These are phyloP conservation scores for Gryllus longicercus DNA, from an alignment of 2,888 invertebrate genomes.

Conservation along the genomic window DNA sequence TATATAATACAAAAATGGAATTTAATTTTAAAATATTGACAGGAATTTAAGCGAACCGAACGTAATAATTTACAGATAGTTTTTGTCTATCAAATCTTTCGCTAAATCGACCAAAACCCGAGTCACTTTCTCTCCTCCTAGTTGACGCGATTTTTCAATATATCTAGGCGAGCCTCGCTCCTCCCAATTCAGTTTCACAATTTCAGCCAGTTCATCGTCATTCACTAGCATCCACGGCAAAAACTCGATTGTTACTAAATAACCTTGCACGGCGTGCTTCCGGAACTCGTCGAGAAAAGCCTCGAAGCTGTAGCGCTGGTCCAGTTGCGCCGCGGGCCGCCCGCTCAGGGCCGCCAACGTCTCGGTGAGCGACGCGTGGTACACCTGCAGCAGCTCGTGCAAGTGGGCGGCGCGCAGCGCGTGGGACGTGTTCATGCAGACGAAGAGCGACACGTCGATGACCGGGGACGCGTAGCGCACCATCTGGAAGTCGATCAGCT, in stretches of 20 bases:
- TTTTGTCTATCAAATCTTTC: neutral
- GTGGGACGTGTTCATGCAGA: slow-evolving; percentile 6
- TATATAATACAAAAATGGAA: too few species aligned
- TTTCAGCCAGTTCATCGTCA: neutral
- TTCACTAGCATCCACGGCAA: neutral
- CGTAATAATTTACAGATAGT: neutral
- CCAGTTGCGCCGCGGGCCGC: neutral
- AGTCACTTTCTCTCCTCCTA: neutral
- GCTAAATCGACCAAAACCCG: neutral
- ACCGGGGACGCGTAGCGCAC: neutral
- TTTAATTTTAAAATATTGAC: too few species aligned
- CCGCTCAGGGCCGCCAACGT: neutral
- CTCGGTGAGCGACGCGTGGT: neutral
- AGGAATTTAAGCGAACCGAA: too few species aligned
- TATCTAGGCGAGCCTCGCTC: neutral
- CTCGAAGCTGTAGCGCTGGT: neutral
- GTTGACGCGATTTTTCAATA: neutral
- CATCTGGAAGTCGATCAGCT: neutral
- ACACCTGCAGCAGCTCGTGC: neutral
- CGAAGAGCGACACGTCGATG: neutral
- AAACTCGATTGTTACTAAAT: neutral
- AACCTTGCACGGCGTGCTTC: neutral
- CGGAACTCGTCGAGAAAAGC: neutral
- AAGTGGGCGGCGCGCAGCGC: neutral
- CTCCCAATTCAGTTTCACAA: neutral